Conservation (phyloP, 2,797 vertebrate genomes). For the Urophycis tenuis region DNA sequence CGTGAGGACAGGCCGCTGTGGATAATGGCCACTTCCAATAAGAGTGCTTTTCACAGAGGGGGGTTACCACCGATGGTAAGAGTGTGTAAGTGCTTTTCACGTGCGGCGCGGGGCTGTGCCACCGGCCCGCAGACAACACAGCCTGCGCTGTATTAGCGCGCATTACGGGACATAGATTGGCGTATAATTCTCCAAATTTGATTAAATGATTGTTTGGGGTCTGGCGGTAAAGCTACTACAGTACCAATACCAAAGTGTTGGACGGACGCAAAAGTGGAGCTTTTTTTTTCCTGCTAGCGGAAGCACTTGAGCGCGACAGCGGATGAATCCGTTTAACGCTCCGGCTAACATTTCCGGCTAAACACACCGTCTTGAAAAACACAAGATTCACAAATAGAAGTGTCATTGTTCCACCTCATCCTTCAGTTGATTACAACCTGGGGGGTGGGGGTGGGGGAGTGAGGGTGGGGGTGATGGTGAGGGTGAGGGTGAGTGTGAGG, state of each 20-base stretch:
- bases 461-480: conserved; percentile 27
- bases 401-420: conserved; percentile 56
- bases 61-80: conserved; percentile 66
- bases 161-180: conserved; percentile 64
- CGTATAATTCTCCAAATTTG: conserved; percentile 57
- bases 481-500: no score
- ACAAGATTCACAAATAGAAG: conserved; percentile 50
- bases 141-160: conserved; percentile 52
- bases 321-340: neutral
- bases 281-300: neutral
- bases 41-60: conserved; percentile 66
- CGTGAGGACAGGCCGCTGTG: conserved; percentile 60
- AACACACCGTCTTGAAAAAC: conserved; percentile 1
- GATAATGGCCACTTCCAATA: conserved; percentile 68
- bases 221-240: conserved; percentile 40
- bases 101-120: conserved; percentile 49
- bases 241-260: conserved; percentile 40
- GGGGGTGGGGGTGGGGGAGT: conserved; percentile 39
- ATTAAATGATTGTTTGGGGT: conserved; percentile 56
- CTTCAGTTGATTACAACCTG: conserved; percentile 43
- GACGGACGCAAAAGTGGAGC: neutral
- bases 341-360: conserved; percentile 20
- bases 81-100: conserved; percentile 68
- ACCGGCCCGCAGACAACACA: conserved; percentile 56
- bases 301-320: neutral